phyloP scores from a whole-genome alignment of 2,797 vertebrate genomes.

The Margarornis squamiger region DNA sequence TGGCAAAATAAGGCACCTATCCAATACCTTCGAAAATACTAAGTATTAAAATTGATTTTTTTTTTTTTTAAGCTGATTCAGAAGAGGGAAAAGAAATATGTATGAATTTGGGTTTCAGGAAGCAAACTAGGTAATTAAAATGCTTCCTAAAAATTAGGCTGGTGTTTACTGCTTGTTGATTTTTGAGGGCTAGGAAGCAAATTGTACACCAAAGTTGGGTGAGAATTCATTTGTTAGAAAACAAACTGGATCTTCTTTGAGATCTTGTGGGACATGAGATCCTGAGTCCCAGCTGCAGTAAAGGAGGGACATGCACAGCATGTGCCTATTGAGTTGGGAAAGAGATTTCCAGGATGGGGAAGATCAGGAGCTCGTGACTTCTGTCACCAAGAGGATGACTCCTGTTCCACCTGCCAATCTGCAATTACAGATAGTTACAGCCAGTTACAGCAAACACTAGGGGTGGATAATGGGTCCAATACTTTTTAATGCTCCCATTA shows the following conservation, averaged over 20 bases:
- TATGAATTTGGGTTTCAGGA: neutral
- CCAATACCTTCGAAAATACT: slow-evolving; percentile 1
- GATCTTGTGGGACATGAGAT: neutral
- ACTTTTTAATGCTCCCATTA: neutral
- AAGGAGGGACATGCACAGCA: neutral
- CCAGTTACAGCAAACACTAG: neutral
- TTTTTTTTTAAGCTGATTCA: neutral
- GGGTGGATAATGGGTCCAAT: neutral
- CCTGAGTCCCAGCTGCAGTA: neutral
- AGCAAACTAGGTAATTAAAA: neutral
- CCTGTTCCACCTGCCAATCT: neutral
- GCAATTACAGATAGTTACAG: neutral
- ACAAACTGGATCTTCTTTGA: neutral
- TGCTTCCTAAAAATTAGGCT: neutral
- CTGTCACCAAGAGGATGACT: neutral
- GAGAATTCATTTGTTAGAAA: slow-evolving; percentile 5
- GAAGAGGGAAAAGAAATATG: neutral
- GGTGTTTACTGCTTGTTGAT: neutral
- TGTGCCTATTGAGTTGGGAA: neutral
- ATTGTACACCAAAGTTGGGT: neutral
- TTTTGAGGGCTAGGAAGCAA: neutral
- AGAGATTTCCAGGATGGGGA: neutral
- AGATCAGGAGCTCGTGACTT: neutral
- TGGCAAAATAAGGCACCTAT: neutral
- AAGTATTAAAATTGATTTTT: neutral